Evolutionary conservation across 1,140 invertebrate genomes (phyloP).

Genomic region (Lepidostoma basale): DNA sequence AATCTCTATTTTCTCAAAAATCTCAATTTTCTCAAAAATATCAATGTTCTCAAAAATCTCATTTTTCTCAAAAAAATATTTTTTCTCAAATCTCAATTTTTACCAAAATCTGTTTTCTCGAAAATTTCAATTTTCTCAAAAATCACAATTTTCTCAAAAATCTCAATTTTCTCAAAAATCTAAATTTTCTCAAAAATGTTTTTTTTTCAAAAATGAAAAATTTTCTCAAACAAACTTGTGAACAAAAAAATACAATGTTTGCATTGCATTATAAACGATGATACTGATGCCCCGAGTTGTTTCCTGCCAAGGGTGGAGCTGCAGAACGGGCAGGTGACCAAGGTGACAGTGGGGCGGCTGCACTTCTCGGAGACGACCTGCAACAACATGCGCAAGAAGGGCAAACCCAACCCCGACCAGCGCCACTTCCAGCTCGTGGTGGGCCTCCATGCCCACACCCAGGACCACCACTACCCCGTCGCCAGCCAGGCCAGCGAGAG

Average conservation of each 20-base stretch:
- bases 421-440: slow-evolving; percentile 94
- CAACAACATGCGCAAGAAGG: slow-evolving; percentile 99
- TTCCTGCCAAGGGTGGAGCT: slow-evolving; percentile 76
- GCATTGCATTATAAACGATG: not conserved
- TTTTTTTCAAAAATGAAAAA: not conserved
- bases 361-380: slow-evolving; percentile 99
- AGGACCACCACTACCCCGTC: slow-evolving; percentile 75
- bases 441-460: slow-evolving; percentile 87
- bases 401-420: slow-evolving; percentile 98
- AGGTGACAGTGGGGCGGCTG: slow-evolving; percentile 92
- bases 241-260: not conserved
- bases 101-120: no score
- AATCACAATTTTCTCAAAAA: no score
- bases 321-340: slow-evolving; percentile 80
- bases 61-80: no score
- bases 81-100: no score
- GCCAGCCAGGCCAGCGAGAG: slow-evolving; percentile 91
- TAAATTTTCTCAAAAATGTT: no score
- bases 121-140: no score
- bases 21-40: no score
- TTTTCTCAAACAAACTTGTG: not conserved
- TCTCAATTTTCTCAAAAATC: no score
- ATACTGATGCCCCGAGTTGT: slow-evolving; percentile 26
- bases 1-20: no score
- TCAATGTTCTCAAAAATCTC: no score